Evolutionary conservation across 2,888 invertebrate species (phyloP).

Genomic region (Melanargia galathea): DNA sequence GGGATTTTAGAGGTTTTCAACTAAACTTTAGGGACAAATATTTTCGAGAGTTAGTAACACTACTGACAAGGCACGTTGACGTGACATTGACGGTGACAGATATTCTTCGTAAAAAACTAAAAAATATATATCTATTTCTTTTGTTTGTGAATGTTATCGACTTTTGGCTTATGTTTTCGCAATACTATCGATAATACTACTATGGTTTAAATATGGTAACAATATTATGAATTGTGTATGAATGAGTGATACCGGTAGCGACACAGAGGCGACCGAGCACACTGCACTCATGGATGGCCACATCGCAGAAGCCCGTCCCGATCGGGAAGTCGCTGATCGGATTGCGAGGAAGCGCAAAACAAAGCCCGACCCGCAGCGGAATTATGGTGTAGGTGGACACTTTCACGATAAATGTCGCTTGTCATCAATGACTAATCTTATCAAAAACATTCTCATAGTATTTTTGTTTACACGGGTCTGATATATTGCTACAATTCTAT

Average conservation of each 20-base stretch:
- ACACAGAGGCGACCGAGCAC: constrained; percentile 85
- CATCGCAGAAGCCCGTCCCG: constrained; percentile 85
- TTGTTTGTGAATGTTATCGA: background rate
- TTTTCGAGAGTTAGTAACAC: no score
- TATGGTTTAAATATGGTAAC: constrained; percentile 35
- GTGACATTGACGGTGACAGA: no score
- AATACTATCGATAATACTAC: no score
- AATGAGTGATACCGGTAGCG: constrained; percentile 74
- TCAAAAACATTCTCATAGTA: background rate
- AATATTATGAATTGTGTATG: constrained; percentile 51
- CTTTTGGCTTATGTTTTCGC: background rate
- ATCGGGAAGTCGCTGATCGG: constrained; percentile 79
- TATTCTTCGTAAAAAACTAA: no score
- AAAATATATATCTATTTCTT: no score
- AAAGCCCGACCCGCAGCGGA: constrained; percentile 75
- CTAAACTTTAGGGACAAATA: no score
- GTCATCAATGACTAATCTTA: constrained; percentile 35
- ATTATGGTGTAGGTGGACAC: constrained; percentile 77
- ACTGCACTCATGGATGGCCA: constrained; percentile 94
- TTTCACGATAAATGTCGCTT: background rate
- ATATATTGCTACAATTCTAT: background rate
- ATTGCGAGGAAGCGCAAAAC: constrained; percentile 81
- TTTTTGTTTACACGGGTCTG: background rate
- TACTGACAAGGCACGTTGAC: no score
- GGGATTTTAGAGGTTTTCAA: no score